These are phyloP conservation scores for Sparidentex hasta DNA, from an alignment of 2,797 vertebrate species.

Conservation along the genomic window DNA sequence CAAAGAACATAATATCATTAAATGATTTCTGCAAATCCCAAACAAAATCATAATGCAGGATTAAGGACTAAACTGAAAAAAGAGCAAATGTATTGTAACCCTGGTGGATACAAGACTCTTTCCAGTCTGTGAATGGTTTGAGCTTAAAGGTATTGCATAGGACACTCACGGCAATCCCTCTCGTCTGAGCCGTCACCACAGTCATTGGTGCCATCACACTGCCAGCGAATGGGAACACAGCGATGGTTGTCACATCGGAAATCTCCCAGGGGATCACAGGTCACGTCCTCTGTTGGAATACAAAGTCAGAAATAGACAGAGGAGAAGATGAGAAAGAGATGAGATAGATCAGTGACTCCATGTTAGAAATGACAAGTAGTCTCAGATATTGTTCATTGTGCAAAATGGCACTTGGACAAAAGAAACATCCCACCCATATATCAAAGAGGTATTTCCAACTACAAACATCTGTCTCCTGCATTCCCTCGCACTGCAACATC, in stretches of 20 bases:
- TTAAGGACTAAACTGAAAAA: neutral
- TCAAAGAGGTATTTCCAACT: neutral
- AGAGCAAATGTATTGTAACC: neutral
- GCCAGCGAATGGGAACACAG: constrained; percentile 82
- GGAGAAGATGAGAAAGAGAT: neutral
- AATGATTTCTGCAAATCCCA: neutral
- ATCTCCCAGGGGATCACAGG: constrained; percentile 82
- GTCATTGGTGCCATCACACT: constrained; percentile 79
- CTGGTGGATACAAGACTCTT: neutral
- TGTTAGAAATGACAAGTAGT: neutral
- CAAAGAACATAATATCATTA: neutral
- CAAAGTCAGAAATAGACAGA: constrained; percentile 5
- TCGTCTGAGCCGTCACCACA: constrained; percentile 83
- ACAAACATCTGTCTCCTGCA: neutral
- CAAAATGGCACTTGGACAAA: neutral
- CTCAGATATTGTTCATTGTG: neutral
- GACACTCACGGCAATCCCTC: constrained; percentile 78
- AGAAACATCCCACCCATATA: neutral
- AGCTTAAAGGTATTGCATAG: neutral
- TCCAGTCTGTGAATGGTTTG: neutral
- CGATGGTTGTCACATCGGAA: constrained; percentile 84
- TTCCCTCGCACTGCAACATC: neutral
- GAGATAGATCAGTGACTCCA: too few species aligned
- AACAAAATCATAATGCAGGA: neutral
- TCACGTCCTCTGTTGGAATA: constrained; percentile 73